These are phyloP conservation scores for Lamproptera curius DNA, from an alignment of 2,888 invertebrate species.

Conservation along the genomic window DNA sequence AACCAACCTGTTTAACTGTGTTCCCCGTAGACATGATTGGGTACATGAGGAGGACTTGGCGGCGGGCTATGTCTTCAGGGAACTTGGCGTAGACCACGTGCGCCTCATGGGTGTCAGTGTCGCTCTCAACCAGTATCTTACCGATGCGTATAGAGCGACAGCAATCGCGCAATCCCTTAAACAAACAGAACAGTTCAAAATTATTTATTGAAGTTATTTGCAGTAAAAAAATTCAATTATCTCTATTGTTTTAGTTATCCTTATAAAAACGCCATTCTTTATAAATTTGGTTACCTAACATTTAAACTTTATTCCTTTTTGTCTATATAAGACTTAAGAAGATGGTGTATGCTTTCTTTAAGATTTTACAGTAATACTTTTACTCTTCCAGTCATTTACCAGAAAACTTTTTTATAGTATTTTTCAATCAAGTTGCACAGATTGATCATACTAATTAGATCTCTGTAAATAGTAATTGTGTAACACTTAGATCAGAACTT, in stretches of 20 bases:
- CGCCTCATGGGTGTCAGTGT: constrained; percentile 97
- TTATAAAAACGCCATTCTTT: neutral
- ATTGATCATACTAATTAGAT: too few species aligned
- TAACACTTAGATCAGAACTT: too few species aligned
- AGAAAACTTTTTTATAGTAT: too few species aligned
- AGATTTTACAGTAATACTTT: too few species aligned
- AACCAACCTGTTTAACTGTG: constrained; percentile 87
- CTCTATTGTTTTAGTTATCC: neutral
- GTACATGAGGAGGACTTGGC: constrained; percentile 97
- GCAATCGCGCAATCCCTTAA: constrained; percentile 92
- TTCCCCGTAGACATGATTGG: constrained; percentile 99
- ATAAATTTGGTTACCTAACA: too few species aligned
- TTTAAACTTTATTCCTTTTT: too few species aligned
- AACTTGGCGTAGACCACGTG: constrained; percentile 98
- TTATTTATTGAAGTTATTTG: neutral
- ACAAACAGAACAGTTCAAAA: constrained; percentile 14
- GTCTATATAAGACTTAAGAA: too few species aligned
- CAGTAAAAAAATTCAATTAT: too few species aligned
- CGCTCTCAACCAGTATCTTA: constrained; percentile 98
- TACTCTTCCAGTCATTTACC: too few species aligned
- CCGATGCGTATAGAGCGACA: constrained; percentile 99
- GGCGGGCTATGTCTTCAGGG: constrained; percentile 94
- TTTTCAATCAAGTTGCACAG: too few species aligned
- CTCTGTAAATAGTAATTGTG: too few species aligned
- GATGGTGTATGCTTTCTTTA: too few species aligned